phyloP scores from a whole-genome alignment of 2,113 vertebrate genomes.

The Pavo muticus region DNA sequence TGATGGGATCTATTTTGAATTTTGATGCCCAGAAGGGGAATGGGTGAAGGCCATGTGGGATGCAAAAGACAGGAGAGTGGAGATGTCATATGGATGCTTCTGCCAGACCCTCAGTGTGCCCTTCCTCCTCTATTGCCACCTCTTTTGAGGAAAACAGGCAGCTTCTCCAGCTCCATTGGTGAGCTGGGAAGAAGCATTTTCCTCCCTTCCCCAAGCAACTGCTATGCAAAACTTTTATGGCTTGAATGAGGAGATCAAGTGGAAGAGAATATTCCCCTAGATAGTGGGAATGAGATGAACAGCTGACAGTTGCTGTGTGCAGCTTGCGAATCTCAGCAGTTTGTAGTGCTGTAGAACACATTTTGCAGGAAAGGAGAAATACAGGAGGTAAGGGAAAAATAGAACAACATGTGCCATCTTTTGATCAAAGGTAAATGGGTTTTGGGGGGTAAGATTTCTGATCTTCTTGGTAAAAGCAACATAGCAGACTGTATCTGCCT shows the following conservation, averaged over 20 bases:
- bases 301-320: conserved; percentile 35
- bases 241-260: conserved; percentile 42
- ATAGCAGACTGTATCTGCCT: background rate
- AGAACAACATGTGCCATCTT: background rate
- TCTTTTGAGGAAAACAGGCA: background rate
- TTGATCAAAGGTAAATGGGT: background rate
- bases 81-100: background rate
- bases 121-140: background rate
- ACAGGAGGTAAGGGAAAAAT: background rate
- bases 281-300: conserved; percentile 13
- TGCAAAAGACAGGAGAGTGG: background rate
- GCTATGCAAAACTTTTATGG: conserved; percentile 21
- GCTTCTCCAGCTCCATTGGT: background rate
- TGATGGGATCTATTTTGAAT: background rate
- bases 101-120: background rate
- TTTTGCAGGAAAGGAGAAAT: conserved; percentile 40
- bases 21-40: background rate
- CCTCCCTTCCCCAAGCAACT: background rate
- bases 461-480: background rate
- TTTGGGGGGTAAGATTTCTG: background rate
- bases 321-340: conserved; percentile 4
- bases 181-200: background rate
- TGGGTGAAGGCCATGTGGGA: background rate
- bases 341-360: background rate
- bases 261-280: conserved; percentile 7